Evolutionary conservation across 2,113 vertebrate genomes (phyloP), one percentile per base, ranked within the genome.

Genomic region (Dissostichus mawsoni): DNA sequence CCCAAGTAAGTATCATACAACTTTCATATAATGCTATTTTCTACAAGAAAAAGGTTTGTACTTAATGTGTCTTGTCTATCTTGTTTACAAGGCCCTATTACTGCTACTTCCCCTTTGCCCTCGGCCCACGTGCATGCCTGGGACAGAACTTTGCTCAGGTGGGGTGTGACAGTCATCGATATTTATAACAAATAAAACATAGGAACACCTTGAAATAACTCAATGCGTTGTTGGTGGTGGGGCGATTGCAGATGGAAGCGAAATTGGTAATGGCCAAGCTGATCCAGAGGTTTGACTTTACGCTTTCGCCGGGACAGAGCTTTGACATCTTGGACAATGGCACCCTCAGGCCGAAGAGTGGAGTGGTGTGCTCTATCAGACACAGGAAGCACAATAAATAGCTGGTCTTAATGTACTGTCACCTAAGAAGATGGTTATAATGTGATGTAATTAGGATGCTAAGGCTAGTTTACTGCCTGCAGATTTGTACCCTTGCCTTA

Each of bases 231-330:
- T 41, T 41, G 36, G 7, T 75, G 57, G 0, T 67, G 6, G 20
- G 68, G 59, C 86, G n/a, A 61, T 77, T 80, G 41, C 86, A 99
- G 97, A 97, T 98, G 95, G 97, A 98, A 84, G 96, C 95, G 0
- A 98, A 98, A 93, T 96, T 98, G 71, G 94, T 98, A 69, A 96
- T 98, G 95, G 96, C 97, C 67, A 98, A 98, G 89, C 86, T 99
- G 76, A 82, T 98, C 69, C 98, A 98, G 94, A 96, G 97, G 90
- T 97, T 97, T 76, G 95, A 98, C 55, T 96, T 97, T 88, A 93
- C 89, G 52, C 92, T 97, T 9, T 86, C 91, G 9, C 95, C 96
- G 0, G 96, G 95, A 51, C 96, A 99, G 94, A 95, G 91, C 57
- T 97, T 96, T 44, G 93, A 93, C 13, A 85, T 98, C 51, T 0